These are phyloP conservation scores for Sesamia nonagrioides DNA, from an alignment of 1,140 invertebrate species.

Conservation along the genomic window DNA sequence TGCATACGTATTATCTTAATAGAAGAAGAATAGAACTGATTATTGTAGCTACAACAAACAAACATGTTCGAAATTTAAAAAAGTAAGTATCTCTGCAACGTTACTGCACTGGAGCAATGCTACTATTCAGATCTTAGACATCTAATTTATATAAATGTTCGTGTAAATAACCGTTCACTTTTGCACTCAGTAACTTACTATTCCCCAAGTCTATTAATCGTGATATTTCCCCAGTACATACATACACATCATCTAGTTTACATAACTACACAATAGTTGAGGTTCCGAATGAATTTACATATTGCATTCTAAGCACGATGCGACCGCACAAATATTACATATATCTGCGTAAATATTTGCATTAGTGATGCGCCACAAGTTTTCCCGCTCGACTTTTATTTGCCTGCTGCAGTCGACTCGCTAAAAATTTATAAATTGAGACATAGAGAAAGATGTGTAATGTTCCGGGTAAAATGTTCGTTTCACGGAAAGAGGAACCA, in stretches of 20 bases:
- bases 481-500: not conserved
- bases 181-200: not conserved
- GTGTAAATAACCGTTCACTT: not conserved
- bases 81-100: too few relatives aligned
- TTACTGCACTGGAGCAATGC: too few relatives aligned
- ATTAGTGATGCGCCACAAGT: slow-evolving; percentile 17
- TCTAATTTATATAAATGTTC: too few relatives aligned
- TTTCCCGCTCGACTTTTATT: slow-evolving; percentile 6
- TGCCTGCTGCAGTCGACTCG: slow-evolving; percentile 10
- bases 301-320: slow-evolving; percentile 68
- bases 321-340: slow-evolving; percentile 50
- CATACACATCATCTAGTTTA: slow-evolving; percentile 8
- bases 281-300: slow-evolving; percentile 74
- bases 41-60: too few relatives aligned
- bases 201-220: not conserved
- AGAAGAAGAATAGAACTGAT: too few relatives aligned
- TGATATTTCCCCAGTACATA: slow-evolving; percentile 43
- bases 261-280: slow-evolving; percentile 58
- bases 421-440: slow-evolving; percentile 35
- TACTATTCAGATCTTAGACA: too few relatives aligned
- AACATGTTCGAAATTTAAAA: too few relatives aligned
- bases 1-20: too few relatives aligned
- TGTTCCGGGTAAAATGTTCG: slow-evolving; percentile 16
- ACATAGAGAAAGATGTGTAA: not conserved
- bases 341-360: slow-evolving; percentile 42